Evolutionary conservation across 2,888 invertebrate species (phyloP), one percentile per base, ranked within the genome.

Genomic region (Priocnemis perturbator): DNA sequence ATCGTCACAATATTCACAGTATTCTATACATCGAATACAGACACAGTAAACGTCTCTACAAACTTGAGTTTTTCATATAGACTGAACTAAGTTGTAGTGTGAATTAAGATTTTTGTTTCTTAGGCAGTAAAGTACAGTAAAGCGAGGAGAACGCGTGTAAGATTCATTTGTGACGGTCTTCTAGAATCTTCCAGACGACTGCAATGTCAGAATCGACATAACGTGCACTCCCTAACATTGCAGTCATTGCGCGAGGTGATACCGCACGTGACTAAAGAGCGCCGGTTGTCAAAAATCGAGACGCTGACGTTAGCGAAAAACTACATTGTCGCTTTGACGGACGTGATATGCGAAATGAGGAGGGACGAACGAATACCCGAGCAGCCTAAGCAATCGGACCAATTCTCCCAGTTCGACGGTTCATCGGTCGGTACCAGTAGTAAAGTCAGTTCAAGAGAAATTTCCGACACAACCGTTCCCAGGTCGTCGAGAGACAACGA

Each of bases 321-420:
- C 91, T 95, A 95, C 90, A 95, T 95, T 86, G 94, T 94, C 92
- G 95, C 95, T 20, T 90, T 95, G 82, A 95, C 95, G 78, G 95
- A 94, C 87, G 94, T 94, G 81, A 94, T 95, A 84, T 95, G 94
- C 88, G 94, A 94, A 83, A 94, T 94, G 92, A 90, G 94, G 76
- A 93, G 93, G 30, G 94, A 94, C 86, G 92, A 92, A 5, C 69
- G 58, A 44, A 17, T 64, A n/a, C 50, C 62, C 1, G 59, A 73
- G 63, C 67, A 74, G 55, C 66, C 37, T 7, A 37, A 37, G 37
- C 11, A 37, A 37, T 11, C 14, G 11, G 37, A 37, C 4, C 4
- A 37, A 37, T 37, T 37, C 11, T 37, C 37, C 7, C 7, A 37
- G 37, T 37, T 37, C 37, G 37, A 11, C 7, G 7, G 37, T 37